These are phyloP conservation scores for Tokudaia tokunoshimensis DNA, from an alignment of 2,797 vertebrate species.

Conservation along the genomic window DNA sequence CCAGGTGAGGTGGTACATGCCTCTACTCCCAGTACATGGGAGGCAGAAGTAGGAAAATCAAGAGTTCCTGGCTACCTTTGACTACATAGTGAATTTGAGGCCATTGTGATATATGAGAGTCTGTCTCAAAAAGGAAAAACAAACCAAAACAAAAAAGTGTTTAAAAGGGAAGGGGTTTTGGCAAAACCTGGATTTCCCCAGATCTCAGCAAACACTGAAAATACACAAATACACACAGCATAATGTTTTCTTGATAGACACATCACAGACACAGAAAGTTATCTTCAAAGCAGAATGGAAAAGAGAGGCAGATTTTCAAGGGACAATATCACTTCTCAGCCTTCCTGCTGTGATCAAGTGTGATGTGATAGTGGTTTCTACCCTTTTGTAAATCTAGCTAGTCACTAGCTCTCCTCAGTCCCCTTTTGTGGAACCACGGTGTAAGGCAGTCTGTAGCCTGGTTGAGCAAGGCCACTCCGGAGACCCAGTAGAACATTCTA, in stretches of 20 bases:
- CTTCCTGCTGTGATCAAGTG: background rate
- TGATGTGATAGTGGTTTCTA: background rate
- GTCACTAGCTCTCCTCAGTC: background rate
- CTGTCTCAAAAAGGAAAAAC: background rate
- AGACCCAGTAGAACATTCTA: too few species aligned
- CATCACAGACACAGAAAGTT: background rate
- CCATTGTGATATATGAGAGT: background rate
- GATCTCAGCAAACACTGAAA: conserved; percentile 5
- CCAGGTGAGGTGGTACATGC: background rate
- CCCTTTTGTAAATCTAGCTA: background rate
- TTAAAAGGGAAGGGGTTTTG: background rate
- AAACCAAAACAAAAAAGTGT: background rate
- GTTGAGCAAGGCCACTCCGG: too few species aligned
- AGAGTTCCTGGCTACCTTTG: background rate
- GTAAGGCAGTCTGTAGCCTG: too few species aligned
- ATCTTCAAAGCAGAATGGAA: background rate
- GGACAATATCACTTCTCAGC: background rate
- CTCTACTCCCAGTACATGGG: background rate
- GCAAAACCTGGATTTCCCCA: conserved; percentile 17
- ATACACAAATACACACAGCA: background rate
- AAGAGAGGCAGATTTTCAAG: conserved; percentile 3
- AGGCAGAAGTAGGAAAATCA: background rate
- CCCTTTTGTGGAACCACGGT: background rate
- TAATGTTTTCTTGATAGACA: background rate
- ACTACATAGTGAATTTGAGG: background rate